Evolutionary conservation across 2,888 invertebrate genomes (phyloP).

Genomic region (Caenorhabditis panamensis): DNA sequence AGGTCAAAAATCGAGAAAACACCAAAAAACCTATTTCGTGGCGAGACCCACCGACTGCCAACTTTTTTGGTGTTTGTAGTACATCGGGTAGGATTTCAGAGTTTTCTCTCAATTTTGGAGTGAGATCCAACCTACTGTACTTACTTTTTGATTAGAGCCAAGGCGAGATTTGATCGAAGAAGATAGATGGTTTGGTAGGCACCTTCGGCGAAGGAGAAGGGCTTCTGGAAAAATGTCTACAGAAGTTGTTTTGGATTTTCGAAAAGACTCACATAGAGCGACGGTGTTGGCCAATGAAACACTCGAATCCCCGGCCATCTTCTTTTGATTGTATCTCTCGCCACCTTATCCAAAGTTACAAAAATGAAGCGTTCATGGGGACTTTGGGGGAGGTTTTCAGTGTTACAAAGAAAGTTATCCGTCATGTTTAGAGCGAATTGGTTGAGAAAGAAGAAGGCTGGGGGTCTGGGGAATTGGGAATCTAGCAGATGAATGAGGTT

Average conservation of each 20-base stretch:
- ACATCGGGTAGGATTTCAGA: too few relatives aligned
- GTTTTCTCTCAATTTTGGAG: too few relatives aligned
- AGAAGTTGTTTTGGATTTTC: constrained; percentile 12
- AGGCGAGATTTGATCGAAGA: constrained; percentile 78
- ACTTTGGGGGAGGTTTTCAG: constrained; percentile 60
- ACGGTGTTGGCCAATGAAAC: constrained; percentile 80
- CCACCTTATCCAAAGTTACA: constrained; percentile 78
- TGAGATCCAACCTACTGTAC: too few relatives aligned
- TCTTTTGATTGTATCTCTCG: constrained; percentile 70
- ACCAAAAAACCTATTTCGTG: too few relatives aligned
- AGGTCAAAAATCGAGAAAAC: too few relatives aligned
- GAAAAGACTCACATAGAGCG: constrained; percentile 75
- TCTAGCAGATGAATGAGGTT: constrained; percentile 58
- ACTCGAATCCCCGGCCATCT: constrained; percentile 77
- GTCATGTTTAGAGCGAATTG: constrained; percentile 81
- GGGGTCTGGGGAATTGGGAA: constrained; percentile 72
- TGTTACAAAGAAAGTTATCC: constrained; percentile 80
- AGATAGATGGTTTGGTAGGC: constrained; percentile 80
- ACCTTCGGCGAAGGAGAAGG: constrained; percentile 80
- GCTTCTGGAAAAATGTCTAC: constrained; percentile 73
- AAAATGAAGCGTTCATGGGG: constrained; percentile 74
- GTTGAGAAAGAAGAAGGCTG: constrained; percentile 79
- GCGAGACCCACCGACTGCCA: too few relatives aligned
- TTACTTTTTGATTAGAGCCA: constrained; percentile 73
- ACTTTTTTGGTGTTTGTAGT: too few relatives aligned